Percentiles rank a stretch among this genome's conserved stretches.
Evolutionary conservation across 2,888 invertebrate species (phyloP).

Genomic region (Sphaerophoria taeniata): DNA sequence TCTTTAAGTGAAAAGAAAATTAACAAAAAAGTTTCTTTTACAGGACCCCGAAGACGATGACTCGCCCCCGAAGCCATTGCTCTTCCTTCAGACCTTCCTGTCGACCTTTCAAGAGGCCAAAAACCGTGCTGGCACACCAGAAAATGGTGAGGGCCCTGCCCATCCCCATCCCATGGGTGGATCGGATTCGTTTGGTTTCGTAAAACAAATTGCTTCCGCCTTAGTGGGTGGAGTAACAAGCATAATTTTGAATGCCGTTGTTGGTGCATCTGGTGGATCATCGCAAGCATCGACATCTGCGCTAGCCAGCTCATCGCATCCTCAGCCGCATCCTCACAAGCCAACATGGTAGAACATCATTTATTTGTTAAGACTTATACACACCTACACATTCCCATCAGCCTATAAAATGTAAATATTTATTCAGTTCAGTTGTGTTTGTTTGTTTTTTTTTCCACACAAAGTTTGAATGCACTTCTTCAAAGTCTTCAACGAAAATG

Average conservation of each 20-base stretch:
- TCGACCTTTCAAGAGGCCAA: constrained; percentile 80
- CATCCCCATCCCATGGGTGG: constrained; percentile 67
- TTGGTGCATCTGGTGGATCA: constrained; percentile 81
- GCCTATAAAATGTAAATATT: constrained; percentile 59
- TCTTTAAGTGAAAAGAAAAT: not conserved
- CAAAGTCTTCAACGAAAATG: not conserved
- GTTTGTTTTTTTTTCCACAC: not conserved
- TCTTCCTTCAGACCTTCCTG: constrained; percentile 80
- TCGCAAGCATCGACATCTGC: constrained; percentile 79
- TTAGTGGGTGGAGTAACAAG: constrained; percentile 80
- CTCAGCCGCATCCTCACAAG: constrained; percentile 45
- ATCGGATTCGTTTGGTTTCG: constrained; percentile 80
- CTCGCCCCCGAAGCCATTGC: constrained; percentile 79
- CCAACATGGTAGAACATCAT: constrained; percentile 60
- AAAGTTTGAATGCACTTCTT: constrained; percentile 43
- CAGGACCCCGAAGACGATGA: constrained; percentile 83
- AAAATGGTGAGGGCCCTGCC: constrained; percentile 45
- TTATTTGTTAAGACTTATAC: constrained; percentile 9
- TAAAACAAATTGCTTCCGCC: constrained; percentile 80
- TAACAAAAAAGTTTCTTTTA: constrained; percentile 36
- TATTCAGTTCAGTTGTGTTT: constrained; percentile 28
- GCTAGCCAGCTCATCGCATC: constrained; percentile 76
- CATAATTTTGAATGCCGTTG: constrained; percentile 79
- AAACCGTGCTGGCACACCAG: constrained; percentile 76
- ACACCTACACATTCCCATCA: constrained; percentile 23